Percentiles rank a stretch among this genome's conserved stretches.
These are phyloP conservation scores for honey bee (Apis mellifera) DNA, from an alignment of 1,140 invertebrate species.

Conservation along the genomic window Amel_HAv3.1 CM009944.2:1298001-1298500, in stretches of 20 bases:
- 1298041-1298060: too few species aligned
- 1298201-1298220: background rate
- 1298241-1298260: background rate
- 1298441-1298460: background rate
- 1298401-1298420: background rate
- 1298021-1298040: too few species aligned
- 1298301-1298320: background rate
- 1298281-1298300: background rate
- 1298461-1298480: conserved; percentile 62
- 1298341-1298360: background rate
- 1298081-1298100: too few species aligned
- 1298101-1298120: too few species aligned
- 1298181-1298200: background rate
- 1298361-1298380: background rate
- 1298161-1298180: too few species aligned
- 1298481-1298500: conserved; percentile 67
- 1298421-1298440: conserved; percentile 29
- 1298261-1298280: background rate
- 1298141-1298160: too few species aligned
- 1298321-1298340: too few species aligned
- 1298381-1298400: background rate
- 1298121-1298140: too few species aligned
- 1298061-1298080: too few species aligned
- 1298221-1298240: background rate
- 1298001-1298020: too few species aligned